These are phyloP conservation scores for Alcedo atthis DNA, from an alignment of 2,797 vertebrate genomes.

Conservation along the genomic window DNA sequence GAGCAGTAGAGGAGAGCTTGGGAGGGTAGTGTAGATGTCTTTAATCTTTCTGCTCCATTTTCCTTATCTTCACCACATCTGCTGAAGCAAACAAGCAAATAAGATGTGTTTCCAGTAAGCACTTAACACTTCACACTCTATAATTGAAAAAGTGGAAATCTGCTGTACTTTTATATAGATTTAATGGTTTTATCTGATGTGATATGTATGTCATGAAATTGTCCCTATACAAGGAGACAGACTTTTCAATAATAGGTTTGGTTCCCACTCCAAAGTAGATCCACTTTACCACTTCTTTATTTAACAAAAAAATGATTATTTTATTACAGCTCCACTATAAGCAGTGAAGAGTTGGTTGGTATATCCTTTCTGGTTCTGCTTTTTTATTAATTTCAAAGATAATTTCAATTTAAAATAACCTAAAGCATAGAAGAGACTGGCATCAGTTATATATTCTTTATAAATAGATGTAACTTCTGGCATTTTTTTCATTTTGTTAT, in stretches of 20 bases:
- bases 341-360: not conserved
- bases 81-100: slow-evolving; percentile 6
- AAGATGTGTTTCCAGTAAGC: not conserved
- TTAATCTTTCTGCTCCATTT: slow-evolving; percentile 15
- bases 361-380: not conserved
- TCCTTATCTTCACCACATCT: slow-evolving; percentile 34
- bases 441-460: not conserved
- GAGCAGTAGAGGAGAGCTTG: not conserved
- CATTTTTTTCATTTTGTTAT: not conserved
- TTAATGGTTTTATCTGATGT: not conserved
- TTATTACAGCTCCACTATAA: not conserved
- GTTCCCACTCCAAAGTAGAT: not conserved
- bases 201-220: not conserved
- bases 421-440: not conserved
- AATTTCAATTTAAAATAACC: not conserved
- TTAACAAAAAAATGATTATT: not conserved
- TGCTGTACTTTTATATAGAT: not conserved
- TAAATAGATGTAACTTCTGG: not conserved
- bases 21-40: not conserved
- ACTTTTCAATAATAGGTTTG: not conserved
- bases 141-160: not conserved
- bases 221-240: not conserved
- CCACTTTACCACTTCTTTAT: not conserved
- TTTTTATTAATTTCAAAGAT: not conserved
- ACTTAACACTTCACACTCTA: not conserved